A percentile compares a stretch with the other conserved stretches of the same genome.
Conservation (phyloP, 2,113 vertebrate genomes). For the Microcebus griseorufus region DNA sequence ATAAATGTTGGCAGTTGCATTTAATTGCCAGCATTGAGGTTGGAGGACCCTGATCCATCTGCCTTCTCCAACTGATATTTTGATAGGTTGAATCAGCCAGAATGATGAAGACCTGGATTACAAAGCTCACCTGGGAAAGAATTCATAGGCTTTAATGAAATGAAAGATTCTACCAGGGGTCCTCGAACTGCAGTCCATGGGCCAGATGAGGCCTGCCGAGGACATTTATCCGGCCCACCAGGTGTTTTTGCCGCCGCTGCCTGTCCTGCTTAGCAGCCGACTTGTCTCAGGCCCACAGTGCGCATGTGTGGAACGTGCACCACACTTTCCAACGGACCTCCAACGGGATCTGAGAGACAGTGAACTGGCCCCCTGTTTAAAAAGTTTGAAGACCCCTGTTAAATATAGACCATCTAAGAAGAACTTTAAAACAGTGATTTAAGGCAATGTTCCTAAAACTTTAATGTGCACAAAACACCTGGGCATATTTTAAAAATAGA, state of each 20-base stretch:
- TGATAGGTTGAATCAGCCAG: background rate
- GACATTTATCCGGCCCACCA: too few relatives aligned
- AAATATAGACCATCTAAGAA: background rate
- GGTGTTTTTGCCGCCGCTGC: too few relatives aligned
- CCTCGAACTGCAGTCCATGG: too few relatives aligned
- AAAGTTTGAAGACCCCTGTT: too few relatives aligned
- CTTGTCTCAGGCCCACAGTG: too few relatives aligned
- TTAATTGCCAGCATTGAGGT: background rate
- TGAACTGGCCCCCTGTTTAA: too few relatives aligned
- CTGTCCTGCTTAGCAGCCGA: too few relatives aligned
- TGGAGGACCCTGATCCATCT: background rate
- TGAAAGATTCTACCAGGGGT: background rate
- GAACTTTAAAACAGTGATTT: background rate
- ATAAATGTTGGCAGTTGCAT: background rate
- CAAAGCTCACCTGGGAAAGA: background rate
- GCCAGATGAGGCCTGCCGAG: too few relatives aligned
- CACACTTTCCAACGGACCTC: too few relatives aligned
- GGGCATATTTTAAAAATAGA: background rate
- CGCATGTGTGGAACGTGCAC: too few relatives aligned
- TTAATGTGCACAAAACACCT: background rate
- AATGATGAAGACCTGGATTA: background rate
- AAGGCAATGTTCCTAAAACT: background rate
- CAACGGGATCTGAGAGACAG: too few relatives aligned
- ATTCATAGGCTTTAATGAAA: background rate
- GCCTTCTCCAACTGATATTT: background rate